Base-by-base conservation (phyloP, 2,888 invertebrate genomes). In the Drosophila ezoana region DNA sequence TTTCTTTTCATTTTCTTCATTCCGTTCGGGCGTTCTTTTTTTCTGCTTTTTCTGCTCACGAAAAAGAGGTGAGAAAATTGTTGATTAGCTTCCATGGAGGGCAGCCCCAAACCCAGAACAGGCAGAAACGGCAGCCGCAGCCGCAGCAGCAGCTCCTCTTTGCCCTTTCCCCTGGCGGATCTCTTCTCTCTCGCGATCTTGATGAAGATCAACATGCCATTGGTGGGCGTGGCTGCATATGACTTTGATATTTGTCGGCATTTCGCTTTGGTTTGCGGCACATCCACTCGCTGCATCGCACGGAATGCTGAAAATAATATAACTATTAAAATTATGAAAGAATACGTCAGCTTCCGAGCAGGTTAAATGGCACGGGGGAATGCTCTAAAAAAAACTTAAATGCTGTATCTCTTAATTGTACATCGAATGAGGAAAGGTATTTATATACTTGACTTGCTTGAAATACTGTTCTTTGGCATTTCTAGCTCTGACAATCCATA, bases 61-160 rank as follows among this genome's bases (percentile, higher is more conserved):
- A 90, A 90, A 90, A 91, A 90, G 91, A 91, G 91, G 91, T 91
- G 90, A 90, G 91, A 90, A 91, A 91, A 91, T 91, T 91, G 89
- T 91, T 91, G 91, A 90, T 90, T 91, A 91, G 90, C 90, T 90
- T 90, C 91, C 89, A 90, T 87, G 91, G 91, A 89, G 90, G 87
- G 76, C 85, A 79, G 81, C 62, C 54, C 68, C 52, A 66, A 35
- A 41, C 41, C 9, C 10, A 70, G 60, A 58, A 35, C 28, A 14
- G 20, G 76, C n/a, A 69, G 18, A 16, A 33, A 32, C 48, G 47
- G 54, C 56, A 28, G 51, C 33, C n/a, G 20, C 37, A 33, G 20
- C 10, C 18, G 8, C 73, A 51, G 32, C 53, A 28, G 58, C 60
- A 60, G 28, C 20, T 10, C 9, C 37, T 18, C 43, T 23, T 38